Base-by-base conservation (phyloP, 2,888 invertebrate genomes). In the Drosophila neutralis region DNA sequence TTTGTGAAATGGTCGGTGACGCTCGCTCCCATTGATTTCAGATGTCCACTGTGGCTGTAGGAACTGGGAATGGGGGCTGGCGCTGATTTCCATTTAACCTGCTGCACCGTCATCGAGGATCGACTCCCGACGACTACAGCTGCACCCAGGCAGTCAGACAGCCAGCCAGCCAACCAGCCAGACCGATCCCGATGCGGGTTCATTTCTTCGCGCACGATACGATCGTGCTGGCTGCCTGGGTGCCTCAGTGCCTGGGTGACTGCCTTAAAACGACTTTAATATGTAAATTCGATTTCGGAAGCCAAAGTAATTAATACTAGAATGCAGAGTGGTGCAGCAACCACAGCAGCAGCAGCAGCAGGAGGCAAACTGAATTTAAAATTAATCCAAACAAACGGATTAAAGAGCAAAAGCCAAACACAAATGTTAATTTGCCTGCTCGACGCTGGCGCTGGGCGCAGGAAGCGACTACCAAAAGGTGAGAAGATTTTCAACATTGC, bases 221-320 rank as follows among this genome's bases (percentile, higher is more conserved):
- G 74, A 89, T 89, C 84, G 77, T 84, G 75, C 54, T 56, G 56
- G 13, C 60, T 70, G 49, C 24, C 54, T 58, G 72, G 31, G 49
- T 61, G 52, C 36, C 67, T 45, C 40, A 27, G 68, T 49, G 40
- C 21, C 15, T 57, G 68, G 29, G 60, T 73, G 79, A 57, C 71
- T 87, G 85, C 85, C 80, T 87, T 82, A 76, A 86, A 91, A 91
- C 89, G 91, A 90, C 91, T 90, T 90, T 80, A 90, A 90, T 92
- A 91, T 91, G 91, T 92, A 92, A 91, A 91, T 91, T 90, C 89
- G 90, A 91, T 92, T 92, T 92, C 92, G 92, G 92, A 92, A 92
- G 92, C 92, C 91, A 91, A 91, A 92, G 92, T 92, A 92, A 93
- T 92, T 92, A 92, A 92, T 93, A 92, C 92, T 86, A 86, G 85